Evolutionary conservation across 2,888 invertebrate genomes (phyloP), one percentile per base, ranked within the genome.

Genomic region (Yponomeuta plumbellus): DNA sequence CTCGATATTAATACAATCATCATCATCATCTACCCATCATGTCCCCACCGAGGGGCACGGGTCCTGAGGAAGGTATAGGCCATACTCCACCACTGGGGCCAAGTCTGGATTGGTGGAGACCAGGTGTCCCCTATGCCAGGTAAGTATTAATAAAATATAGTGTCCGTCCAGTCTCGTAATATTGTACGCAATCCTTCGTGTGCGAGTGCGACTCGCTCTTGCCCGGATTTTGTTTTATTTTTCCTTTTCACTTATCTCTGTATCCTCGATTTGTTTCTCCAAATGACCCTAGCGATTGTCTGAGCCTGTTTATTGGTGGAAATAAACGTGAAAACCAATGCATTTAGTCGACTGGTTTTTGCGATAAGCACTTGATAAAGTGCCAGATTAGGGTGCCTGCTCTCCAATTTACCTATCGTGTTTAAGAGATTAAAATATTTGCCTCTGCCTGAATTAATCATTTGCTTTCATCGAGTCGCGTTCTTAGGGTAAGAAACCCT

Each of bases 401-500:
- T 34, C 34, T 5, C 76, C 77, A 71, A 78, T 76, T 77, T 78
- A 80, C 81, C 80, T 81, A 81, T 81, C 81, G 79, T 80, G 76
- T 80, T 78, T 75, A 76, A 80, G 21, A 65, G 65, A 22, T 56
- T 56, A 65, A 17, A n/a, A 22, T 57, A 65, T 66, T 70, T 67
- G 61, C 65, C 64, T 23, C 65, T 40, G 66, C 22, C 34, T 11
- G 61, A 66, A 61, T 40, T 66, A 66, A 62, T 39, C 8, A 34
- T 39, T 62, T 62, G 26, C n/a, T 62, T n/a, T 62, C 26, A 62
- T 62, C 20, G 26, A 23, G n/a, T 61, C 61, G 23, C 17, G 1
- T 21, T 58, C 20, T 20, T 39, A n/a, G 17, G 58, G 20, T n/a
- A 10, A 58, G n/a, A n/a, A n/a, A n/a, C n/a, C n/a, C n/a, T n/a